Evolutionary conservation across 2,888 invertebrate species (phyloP).

Genomic region (Heliconius charithonia): DNA sequence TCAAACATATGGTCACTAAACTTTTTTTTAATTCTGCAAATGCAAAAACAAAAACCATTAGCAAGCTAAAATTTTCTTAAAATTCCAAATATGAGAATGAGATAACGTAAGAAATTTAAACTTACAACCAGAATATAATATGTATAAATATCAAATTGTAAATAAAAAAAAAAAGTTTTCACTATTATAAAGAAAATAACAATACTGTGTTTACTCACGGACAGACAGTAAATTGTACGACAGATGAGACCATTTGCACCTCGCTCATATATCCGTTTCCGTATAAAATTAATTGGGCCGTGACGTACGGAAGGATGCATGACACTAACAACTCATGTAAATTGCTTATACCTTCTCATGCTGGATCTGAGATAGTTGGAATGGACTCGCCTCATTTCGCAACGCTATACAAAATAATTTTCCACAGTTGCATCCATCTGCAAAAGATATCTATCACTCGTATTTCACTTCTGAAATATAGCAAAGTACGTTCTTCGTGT

Average conservation of each 20-base stretch:
- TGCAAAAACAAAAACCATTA: neutral
- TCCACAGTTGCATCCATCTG: constrained; percentile 36
- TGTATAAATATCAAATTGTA: neutral
- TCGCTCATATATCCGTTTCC: constrained; percentile 79
- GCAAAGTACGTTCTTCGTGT: constrained; percentile 11
- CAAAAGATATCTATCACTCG: constrained; percentile 34
- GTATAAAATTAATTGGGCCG: constrained; percentile 81
- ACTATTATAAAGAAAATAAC: neutral
- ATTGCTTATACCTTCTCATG: constrained; percentile 60
- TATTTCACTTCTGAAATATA: constrained; percentile 30
- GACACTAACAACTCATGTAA: constrained; percentile 79
- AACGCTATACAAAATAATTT: constrained; percentile 45
- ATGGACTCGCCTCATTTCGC: constrained; percentile 50
- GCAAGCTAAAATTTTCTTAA: neutral
- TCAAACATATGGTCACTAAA: too few species aligned
- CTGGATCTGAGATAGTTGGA: constrained; percentile 49
- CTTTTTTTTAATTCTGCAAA: neutral
- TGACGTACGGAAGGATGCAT: constrained; percentile 79
- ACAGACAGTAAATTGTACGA: constrained; percentile 64
- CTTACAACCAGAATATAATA: too few species aligned
- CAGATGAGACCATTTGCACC: constrained; percentile 75
- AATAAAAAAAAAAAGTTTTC: too few species aligned
- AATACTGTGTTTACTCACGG: constrained; percentile 35
- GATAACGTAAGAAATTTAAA: neutral
- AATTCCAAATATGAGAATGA: neutral